phyloP scores from a whole-genome alignment of 1,140 invertebrate genomes.

The Helicoverpa armigera region DNA sequence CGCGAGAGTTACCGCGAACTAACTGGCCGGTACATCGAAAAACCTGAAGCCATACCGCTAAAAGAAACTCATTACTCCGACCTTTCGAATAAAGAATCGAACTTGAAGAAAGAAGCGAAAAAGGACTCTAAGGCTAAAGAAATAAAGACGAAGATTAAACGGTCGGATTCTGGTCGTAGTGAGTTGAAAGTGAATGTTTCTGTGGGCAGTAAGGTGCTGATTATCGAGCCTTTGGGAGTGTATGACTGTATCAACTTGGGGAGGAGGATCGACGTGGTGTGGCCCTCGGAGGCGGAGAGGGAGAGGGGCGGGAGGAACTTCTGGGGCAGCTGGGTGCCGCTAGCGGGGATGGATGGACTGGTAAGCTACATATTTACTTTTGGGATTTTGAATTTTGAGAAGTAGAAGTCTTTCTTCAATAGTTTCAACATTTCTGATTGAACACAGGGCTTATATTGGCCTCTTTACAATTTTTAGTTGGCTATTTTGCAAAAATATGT shows the following conservation, averaged over 20 bases:
- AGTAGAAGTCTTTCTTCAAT: too few relatives aligned
- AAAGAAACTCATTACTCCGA: conserved; percentile 81
- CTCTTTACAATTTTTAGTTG: too few relatives aligned
- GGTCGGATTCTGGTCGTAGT: conserved; percentile 83
- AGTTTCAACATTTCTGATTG: too few relatives aligned
- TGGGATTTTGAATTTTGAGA: too few relatives aligned
- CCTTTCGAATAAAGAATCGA: conserved; percentile 76
- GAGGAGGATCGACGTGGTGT: conserved; percentile 95
- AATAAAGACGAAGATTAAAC: conserved; percentile 81
- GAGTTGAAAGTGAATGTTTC: conserved; percentile 85
- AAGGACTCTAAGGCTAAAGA: conserved; percentile 77
- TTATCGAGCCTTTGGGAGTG: conserved; percentile 87
- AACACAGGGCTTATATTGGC: too few relatives aligned
- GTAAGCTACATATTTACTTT: too few relatives aligned
- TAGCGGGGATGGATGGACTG: conserved; percentile 96
- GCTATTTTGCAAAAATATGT: too few relatives aligned
- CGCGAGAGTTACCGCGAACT: conserved; percentile 83
- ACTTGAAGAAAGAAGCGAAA: conserved; percentile 74
- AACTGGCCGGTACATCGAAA: conserved; percentile 83
- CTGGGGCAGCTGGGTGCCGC: conserved; percentile 96
- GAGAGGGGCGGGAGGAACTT: conserved; percentile 93
- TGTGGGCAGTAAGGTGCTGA: conserved; percentile 86
- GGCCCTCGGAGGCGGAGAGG: conserved; percentile 96
- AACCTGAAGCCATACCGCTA: conserved; percentile 72
- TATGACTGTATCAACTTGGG: conserved; percentile 97